Evolutionary conservation across 1,140 invertebrate species (phyloP).

Genomic region (Fragariocoptes setiger): DNA sequence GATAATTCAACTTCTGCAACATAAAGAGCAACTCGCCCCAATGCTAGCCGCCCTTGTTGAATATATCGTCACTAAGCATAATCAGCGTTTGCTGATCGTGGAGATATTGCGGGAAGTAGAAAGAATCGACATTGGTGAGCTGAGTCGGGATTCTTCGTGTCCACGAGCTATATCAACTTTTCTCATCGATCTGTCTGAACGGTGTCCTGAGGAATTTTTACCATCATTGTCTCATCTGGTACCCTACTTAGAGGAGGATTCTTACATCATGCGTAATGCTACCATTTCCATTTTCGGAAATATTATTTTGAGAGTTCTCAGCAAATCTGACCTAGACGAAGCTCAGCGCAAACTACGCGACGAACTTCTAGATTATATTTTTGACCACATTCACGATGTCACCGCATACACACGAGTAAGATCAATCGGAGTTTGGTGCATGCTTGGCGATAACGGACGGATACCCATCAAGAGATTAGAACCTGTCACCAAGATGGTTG

Average conservation of each 20-base stretch:
- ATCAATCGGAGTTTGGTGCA: conserved; percentile 39
- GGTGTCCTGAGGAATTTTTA: conserved; percentile 28
- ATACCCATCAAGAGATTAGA: conserved; percentile 32
- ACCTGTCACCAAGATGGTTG: conserved; percentile 25
- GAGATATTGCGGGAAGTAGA: conserved; percentile 38
- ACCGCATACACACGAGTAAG: conserved; percentile 45
- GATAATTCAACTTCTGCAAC: conserved; percentile 31
- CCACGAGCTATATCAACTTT: conserved; percentile 30
- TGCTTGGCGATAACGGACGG: conserved; percentile 32
- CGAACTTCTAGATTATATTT: conserved; percentile 32
- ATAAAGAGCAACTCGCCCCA: conserved; percentile 30
- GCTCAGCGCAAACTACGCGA: conserved; percentile 29
- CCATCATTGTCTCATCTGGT: conserved; percentile 24
- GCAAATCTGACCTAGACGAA: conserved; percentile 31
- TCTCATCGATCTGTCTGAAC: conserved; percentile 30
- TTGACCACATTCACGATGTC: conserved; percentile 46
- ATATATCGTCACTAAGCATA: conserved; percentile 27
- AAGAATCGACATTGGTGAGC: conserved; percentile 21
- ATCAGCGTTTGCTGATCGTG: conserved; percentile 27
- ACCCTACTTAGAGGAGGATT: conserved; percentile 26
- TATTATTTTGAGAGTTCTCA: conserved; percentile 31
- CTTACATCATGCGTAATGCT: conserved; percentile 42
- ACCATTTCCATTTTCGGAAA: conserved; percentile 41
- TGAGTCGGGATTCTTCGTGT: conserved; percentile 22
- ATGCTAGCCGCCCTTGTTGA: conserved; percentile 32